Percentiles rank a stretch among this genome's conserved stretches.
Evolutionary conservation across 2,797 vertebrate species (phyloP).

Genomic region (Amniataba percoides): DNA sequence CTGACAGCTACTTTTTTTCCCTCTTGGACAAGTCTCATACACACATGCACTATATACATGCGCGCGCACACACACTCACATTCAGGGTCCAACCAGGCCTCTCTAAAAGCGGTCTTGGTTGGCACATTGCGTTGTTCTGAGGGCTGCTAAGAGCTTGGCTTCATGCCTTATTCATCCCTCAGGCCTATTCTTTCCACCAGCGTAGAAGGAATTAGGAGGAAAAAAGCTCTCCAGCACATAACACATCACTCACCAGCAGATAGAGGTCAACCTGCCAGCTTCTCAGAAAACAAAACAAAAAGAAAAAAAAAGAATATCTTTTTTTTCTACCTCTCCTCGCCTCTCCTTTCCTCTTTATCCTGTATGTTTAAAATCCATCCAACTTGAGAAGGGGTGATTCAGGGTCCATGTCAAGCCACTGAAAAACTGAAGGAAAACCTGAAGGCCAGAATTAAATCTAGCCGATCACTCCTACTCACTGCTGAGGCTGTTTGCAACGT

Average conservation of each 20-base stretch:
- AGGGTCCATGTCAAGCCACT: background rate
- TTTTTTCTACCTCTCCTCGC: background rate
- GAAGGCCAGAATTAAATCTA: background rate
- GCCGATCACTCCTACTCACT: background rate
- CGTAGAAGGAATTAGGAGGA: conserved; percentile 45
- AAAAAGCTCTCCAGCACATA: conserved; percentile 43
- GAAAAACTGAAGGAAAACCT: conserved; percentile 6
- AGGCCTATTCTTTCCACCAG: conserved; percentile 62
- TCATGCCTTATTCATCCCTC: conserved; percentile 82
- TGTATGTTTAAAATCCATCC: conserved; percentile 4
- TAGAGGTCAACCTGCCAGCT: conserved; percentile 47
- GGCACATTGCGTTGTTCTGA: conserved; percentile 64
- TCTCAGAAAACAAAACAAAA: conserved; percentile 19
- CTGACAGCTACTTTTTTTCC: conserved; percentile 50
- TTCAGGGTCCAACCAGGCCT: conserved; percentile 18
- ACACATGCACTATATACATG: background rate
- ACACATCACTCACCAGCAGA: conserved; percentile 30
- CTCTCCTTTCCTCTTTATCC: background rate
- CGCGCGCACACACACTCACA: conserved; percentile 32
- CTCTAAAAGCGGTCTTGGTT: conserved; percentile 62
- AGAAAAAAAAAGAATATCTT: background rate
- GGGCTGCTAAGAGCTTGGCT: conserved; percentile 69
- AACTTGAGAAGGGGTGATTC: background rate
- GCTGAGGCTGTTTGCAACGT: conserved; percentile 11
- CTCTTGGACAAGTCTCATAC: conserved; percentile 15